phyloP scores from a whole-genome alignment of 2,113 vertebrate genomes.

The Edolisoma coerulescens region DNA sequence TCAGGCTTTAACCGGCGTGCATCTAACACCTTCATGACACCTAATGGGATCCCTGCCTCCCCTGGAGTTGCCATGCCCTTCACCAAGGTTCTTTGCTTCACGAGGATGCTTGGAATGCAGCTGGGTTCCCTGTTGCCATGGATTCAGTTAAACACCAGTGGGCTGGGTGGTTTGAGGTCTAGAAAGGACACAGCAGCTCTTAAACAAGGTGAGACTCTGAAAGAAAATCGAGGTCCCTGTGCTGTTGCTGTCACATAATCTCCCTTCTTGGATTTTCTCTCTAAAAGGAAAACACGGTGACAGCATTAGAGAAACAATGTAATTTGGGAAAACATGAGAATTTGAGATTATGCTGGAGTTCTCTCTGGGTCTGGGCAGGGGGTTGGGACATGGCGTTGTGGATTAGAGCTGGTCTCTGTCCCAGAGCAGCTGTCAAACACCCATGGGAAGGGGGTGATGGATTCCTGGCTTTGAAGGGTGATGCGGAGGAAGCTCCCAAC shows the following conservation, averaged over 20 bases:
- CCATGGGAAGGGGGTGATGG: neutral
- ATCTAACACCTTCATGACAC: neutral
- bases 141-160: neutral
- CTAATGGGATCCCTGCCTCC: neutral
- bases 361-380: neutral
- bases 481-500: neutral
- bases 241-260: neutral
- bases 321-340: neutral
- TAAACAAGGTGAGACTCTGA: neutral
- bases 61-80: neutral
- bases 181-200: neutral
- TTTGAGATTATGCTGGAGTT: accelerated
- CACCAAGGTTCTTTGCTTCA: neutral
- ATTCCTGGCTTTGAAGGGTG: neutral
- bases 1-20: neutral
- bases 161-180: neutral
- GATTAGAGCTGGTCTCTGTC: neutral
- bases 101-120: neutral
- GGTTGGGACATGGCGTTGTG: accelerated
- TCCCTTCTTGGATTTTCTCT: neutral
- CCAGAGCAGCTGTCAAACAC: neutral
- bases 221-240: neutral
- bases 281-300: neutral
- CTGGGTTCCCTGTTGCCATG: neutral
- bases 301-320: neutral